Evolutionary conservation across 2,113 vertebrate genomes (phyloP).

Genomic region (Neogale vison): DNA sequence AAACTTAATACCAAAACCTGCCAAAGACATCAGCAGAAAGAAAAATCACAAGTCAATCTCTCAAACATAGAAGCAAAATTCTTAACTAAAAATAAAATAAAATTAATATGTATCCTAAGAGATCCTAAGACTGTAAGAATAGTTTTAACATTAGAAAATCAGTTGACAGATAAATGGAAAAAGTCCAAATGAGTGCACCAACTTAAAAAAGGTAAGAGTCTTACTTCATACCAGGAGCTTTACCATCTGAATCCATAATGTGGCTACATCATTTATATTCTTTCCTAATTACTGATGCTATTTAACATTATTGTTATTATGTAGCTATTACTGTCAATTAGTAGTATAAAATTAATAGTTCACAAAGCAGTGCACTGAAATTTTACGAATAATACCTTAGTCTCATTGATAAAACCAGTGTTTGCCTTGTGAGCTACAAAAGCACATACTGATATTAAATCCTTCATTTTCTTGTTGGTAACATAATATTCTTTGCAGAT

Average conservation of each 20-base stretch:
- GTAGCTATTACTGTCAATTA: neutral
- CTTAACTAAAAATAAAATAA: neutral
- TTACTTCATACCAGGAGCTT: neutral
- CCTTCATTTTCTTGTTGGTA: neutral
- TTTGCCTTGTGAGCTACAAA: neutral
- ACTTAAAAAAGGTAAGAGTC: neutral
- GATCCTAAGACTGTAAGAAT: neutral
- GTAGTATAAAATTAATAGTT: constrained; percentile 13
- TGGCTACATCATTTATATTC: neutral
- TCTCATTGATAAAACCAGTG: neutral
- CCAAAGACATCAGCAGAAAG: neutral
- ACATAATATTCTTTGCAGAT: constrained; percentile 26
- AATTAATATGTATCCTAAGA: neutral
- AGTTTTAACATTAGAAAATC: neutral
- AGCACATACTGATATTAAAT: neutral
- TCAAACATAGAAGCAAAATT: neutral
- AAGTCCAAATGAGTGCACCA: neutral
- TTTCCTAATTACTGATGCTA: neutral
- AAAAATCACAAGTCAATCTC: neutral
- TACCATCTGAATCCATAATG: neutral
- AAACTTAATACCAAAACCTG: neutral
- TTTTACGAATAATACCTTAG: neutral
- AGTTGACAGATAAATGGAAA: neutral
- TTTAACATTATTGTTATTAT: neutral
- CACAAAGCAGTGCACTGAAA: neutral